phyloP scores from a whole-genome alignment of 30 jellyfish, hydroid and myxozoan species.

The Cassiopea xamachana region DNA sequence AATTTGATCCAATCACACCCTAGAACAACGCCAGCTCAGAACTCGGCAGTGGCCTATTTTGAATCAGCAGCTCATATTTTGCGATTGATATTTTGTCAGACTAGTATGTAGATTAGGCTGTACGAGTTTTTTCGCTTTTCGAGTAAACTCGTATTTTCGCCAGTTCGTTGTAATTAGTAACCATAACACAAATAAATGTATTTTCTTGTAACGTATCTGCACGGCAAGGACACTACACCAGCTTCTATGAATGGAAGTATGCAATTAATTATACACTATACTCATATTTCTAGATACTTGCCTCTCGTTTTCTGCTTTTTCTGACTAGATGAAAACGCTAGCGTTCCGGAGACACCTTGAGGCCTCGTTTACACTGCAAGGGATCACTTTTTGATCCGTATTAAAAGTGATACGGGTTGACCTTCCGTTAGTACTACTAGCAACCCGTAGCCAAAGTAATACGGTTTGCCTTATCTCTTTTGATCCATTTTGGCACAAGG shows the following conservation, averaged over 20 bases:
- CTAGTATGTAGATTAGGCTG: constrained; percentile 25
- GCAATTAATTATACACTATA: constrained; percentile 29
- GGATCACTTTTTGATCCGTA: too few species aligned
- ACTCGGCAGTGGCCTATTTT: not conserved
- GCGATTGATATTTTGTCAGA: constrained; percentile 25
- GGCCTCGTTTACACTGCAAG: too few species aligned
- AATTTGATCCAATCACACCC: too few species aligned
- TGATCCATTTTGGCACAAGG: too few species aligned
- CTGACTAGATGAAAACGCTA: not conserved
- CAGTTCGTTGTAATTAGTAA: constrained; percentile 55
- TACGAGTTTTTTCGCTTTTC: too few species aligned
- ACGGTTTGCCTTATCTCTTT: too few species aligned
- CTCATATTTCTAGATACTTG: constrained; percentile 7
- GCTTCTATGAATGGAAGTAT: constrained; percentile 57
- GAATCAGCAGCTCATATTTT: not conserved
- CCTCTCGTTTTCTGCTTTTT: not conserved
- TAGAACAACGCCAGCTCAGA: not conserved
- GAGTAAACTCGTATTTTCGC: not conserved
- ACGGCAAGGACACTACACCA: constrained; percentile 32
- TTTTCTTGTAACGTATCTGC: constrained; percentile 68
- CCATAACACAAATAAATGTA: constrained; percentile 69
- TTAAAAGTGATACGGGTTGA: too few species aligned
- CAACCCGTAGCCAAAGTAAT: too few species aligned
- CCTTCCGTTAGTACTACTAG: too few species aligned
- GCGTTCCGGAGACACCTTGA: too few species aligned